A percentile compares a stretch with the other conserved stretches of the same genome.
Conservation (phyloP, 2,797 vertebrate species). For the Tympanoctomys barrerae region DNA sequence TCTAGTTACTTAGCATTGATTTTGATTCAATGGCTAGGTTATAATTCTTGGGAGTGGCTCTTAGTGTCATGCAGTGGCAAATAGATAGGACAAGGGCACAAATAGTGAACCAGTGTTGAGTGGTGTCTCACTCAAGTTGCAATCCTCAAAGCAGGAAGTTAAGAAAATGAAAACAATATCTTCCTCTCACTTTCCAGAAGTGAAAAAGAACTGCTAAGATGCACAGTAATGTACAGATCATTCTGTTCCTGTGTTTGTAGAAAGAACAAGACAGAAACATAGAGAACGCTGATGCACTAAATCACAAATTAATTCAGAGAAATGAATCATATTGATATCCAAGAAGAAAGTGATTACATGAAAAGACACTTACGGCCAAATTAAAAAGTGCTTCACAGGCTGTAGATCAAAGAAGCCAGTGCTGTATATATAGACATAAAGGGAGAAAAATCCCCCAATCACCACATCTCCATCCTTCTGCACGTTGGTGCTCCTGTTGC, state of each 20-base stretch:
- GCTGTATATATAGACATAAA: not conserved
- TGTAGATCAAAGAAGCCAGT: not conserved
- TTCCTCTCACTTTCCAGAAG: not conserved
- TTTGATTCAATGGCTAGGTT: rapidly evolving
- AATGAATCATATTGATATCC: not conserved
- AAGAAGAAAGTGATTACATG: not conserved
- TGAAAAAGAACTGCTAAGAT: not conserved
- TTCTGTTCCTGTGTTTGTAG: no score
- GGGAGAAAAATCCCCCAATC: not conserved
- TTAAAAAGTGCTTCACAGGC: not conserved
- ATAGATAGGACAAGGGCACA: not conserved
- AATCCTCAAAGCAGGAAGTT: not conserved
- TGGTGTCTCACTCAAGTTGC: not conserved
- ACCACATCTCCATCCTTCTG: not conserved
- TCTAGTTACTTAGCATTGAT: rapidly evolving
- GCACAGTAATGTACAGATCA: not conserved
- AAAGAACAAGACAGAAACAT: not conserved
- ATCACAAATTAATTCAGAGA: not conserved
- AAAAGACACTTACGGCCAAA: not conserved
- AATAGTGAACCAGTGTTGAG: not conserved
- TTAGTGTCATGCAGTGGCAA: not conserved
- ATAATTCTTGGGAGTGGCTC: not conserved
- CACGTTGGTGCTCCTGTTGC: not conserved
- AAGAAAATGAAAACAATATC: not conserved
- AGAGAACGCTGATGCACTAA: not conserved